Conservation (phyloP, 2,113 vertebrate genomes). For the Rhinolophus ferrumequinum region DNA sequence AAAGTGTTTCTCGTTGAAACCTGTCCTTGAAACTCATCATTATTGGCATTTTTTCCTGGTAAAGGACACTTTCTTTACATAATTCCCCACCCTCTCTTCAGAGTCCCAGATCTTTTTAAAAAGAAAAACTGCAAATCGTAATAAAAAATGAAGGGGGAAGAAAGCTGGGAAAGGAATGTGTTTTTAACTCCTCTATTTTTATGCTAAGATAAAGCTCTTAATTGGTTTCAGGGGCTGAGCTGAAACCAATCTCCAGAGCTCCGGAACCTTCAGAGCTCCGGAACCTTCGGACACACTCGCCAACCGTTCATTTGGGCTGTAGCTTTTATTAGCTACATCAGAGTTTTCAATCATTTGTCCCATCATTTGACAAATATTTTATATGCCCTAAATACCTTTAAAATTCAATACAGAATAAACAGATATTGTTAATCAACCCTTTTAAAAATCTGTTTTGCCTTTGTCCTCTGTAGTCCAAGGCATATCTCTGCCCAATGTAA, state of each 20-base stretch:
- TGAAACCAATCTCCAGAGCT: background rate
- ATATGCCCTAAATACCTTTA: constrained; percentile 68
- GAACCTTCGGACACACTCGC: background rate
- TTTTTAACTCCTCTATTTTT: constrained; percentile 71
- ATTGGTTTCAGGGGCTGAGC: constrained; percentile 52
- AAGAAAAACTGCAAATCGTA: constrained; percentile 56
- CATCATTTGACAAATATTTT: constrained; percentile 58
- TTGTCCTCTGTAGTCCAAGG: constrained; percentile 79
- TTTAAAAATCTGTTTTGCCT: constrained; percentile 79
- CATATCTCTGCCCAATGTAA: constrained; percentile 81
- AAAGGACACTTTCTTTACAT: background rate
- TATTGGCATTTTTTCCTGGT: constrained; percentile 26
- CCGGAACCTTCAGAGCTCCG: background rate
- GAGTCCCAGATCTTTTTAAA: constrained; percentile 52
- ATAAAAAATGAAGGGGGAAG: constrained; percentile 51
- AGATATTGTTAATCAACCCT: constrained; percentile 77
- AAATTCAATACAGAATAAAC: constrained; percentile 51
- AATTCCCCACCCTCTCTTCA: constrained; percentile 37
- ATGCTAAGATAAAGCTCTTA: constrained; percentile 76
- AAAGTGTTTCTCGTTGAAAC: constrained; percentile 70
- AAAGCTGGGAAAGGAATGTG: constrained; percentile 33
- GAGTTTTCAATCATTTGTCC: constrained; percentile 49
- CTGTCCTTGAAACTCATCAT: constrained; percentile 68
- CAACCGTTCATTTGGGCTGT: background rate
- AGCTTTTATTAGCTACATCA: constrained; percentile 41